Evolutionary conservation across 1,140 invertebrate species (phyloP).

Genomic region (Zaprionus inermis): DNA sequence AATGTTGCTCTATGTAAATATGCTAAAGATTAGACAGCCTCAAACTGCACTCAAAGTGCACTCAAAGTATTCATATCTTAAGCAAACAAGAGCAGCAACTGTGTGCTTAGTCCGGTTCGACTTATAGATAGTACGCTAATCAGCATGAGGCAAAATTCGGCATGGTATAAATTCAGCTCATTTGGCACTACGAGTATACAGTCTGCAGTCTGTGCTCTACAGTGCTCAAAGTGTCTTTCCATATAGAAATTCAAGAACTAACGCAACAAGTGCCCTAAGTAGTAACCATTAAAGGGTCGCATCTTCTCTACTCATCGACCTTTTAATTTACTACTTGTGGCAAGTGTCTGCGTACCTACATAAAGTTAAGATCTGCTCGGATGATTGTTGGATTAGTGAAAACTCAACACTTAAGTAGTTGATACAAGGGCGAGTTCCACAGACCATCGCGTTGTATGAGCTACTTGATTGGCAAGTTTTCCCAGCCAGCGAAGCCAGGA

Average conservation of each 20-base stretch:
- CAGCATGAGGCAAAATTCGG: neutral
- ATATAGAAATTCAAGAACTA: neutral
- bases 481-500: neutral
- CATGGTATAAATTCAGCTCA: constrained; percentile 51
- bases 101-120: neutral
- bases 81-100: constrained; percentile 9
- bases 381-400: neutral
- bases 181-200: neutral
- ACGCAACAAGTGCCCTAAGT: constrained; percentile 55
- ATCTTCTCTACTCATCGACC: constrained; percentile 19
- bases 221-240: neutral
- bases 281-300: constrained; percentile 71
- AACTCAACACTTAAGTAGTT: constrained; percentile 68
- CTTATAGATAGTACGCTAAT: constrained; percentile 7
- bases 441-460: constrained; percentile 58
- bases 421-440: constrained; percentile 61
- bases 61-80: constrained; percentile 11
- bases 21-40: neutral
- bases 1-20: neutral
- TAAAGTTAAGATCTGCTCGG: neutral
- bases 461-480: constrained; percentile 65
- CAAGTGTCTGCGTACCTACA: constrained; percentile 18
- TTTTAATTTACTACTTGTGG: constrained; percentile 64
- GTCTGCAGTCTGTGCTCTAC: neutral
- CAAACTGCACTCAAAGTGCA: neutral